These are phyloP conservation scores for Psettodes erumei DNA, from an alignment of 2,113 vertebrate genomes.

Conservation along the genomic window DNA sequence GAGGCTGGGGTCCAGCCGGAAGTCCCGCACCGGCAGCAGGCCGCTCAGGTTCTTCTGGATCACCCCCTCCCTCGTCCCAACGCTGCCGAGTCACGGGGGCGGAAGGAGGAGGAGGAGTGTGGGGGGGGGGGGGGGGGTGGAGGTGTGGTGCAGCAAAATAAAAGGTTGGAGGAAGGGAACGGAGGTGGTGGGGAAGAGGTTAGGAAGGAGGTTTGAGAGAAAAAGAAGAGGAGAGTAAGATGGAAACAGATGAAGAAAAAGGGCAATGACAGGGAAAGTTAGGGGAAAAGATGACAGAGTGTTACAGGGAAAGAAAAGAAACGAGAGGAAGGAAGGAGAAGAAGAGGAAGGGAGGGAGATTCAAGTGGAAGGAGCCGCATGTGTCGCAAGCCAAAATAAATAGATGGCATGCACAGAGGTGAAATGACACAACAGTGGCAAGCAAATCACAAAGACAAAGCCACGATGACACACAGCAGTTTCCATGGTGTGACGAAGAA, in stretches of 20 bases:
- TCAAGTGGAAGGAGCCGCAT: not conserved
- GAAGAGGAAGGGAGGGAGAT: not conserved
- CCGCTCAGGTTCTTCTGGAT: slow-evolving; percentile 99
- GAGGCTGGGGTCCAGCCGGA: slow-evolving; percentile 96
- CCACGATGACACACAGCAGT: not conserved
- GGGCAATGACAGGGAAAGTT: not conserved
- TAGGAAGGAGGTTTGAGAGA: not conserved
- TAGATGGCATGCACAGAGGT: slow-evolving; percentile 45
- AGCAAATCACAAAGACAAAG: slow-evolving; percentile 15
- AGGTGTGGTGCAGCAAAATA: slow-evolving; percentile 34
- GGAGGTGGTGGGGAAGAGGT: not conserved
- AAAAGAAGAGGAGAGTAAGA: not conserved
- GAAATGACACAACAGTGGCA: slow-evolving; percentile 42
- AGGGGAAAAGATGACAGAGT: not conserved
- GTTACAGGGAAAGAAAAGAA: not conserved
- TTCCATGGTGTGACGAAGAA: slow-evolving; percentile 8
- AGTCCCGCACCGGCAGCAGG: slow-evolving; percentile 95
- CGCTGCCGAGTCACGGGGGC: slow-evolving; percentile 85
- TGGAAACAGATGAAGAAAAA: not conserved
- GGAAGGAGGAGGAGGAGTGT: not conserved
- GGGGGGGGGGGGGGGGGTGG: slow-evolving; percentile 7
- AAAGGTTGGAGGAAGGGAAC: not conserved
- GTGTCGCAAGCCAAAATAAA: slow-evolving; percentile 41
- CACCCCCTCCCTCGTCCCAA: slow-evolving; percentile 98
- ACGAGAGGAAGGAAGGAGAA: not conserved